Conservation (phyloP, 2,113 vertebrate species). For the Scartelaos histophorus region DNA sequence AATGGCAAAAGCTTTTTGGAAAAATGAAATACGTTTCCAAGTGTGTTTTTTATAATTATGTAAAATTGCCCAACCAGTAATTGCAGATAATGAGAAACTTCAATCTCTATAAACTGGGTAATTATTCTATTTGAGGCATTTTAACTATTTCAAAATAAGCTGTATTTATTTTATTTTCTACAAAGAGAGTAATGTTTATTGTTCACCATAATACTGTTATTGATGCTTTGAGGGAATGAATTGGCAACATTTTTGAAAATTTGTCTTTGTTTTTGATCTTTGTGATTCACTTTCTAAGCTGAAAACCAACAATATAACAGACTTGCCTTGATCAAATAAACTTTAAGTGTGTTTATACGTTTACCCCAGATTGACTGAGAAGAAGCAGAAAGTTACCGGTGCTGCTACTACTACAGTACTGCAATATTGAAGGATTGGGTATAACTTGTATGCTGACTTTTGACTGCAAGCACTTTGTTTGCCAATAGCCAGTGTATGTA, state of each 20-base stretch:
- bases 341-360: background rate
- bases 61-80: conserved; percentile 38
- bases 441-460: no score
- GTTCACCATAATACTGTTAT: background rate
- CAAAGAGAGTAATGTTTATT: background rate
- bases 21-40: conserved; percentile 14
- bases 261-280: background rate
- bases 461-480: no score
- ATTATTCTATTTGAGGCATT: conserved; percentile 40
- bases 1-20: conserved; percentile 3
- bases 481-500: no score
- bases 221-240: background rate
- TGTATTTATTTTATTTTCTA: conserved; percentile 19
- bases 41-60: conserved; percentile 19
- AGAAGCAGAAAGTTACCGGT: background rate
- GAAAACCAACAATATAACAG: background rate
- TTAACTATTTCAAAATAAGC: conserved; percentile 14
- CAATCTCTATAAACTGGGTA: conserved; percentile 28
- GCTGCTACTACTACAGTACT: background rate
- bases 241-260: background rate
- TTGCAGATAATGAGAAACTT: conserved; percentile 33
- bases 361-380: background rate
- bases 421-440: no score
- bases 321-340: background rate
- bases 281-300: background rate